Evolutionary conservation across 2,888 invertebrate genomes (phyloP), one percentile per base, ranked within the genome.

Genomic region (Eurois occulta): DNA sequence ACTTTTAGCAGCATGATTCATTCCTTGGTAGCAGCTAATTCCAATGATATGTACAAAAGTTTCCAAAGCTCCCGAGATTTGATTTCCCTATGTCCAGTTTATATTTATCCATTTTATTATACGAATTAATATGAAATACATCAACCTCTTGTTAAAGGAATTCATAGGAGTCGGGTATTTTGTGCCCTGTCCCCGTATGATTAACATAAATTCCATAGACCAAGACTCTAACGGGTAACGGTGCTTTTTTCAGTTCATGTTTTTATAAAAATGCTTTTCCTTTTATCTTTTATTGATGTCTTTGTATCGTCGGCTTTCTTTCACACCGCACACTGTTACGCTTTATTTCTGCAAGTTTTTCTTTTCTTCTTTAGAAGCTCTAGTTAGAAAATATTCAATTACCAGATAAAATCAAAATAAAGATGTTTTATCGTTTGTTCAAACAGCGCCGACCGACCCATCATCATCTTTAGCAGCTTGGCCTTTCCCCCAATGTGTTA

Each of bases 151-250:
- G 38, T 2, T 43, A 58, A 11, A 58, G 24, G 24, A 38, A 65
- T 80, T 35, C 38, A 80, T 58, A 46, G 24, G 65, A 55, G 24
- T 58, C n/a, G 21, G 64, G n/a, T 74, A 80, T 80, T 74, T 74
- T 48, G 65, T 81, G 64, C 10, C 46, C 55, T 41, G 35, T 43
- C 28, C 55, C 10, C 32, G 2, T 21, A 1, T 21, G 58, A 81
- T 81, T 78, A 65, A 48, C 78, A 79, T 75, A 79, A 81, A 81
- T 79, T 81, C 81, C 46, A 48, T 48, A 66, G 48, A 18, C 75
- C 48, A 48, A 16, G 55, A 35, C 58, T 46, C 38, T 46, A 48
- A 74, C 21, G 64, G n/a, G 7, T 80, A 64, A 55, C 32, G 41
- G 46, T 21, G 10, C 24, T n/a, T 65, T 46, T 43, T 43, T 68